These are phyloP conservation scores for Dipus sagitta DNA, from an alignment of 2,797 vertebrate genomes.

Conservation along the genomic window DNA sequence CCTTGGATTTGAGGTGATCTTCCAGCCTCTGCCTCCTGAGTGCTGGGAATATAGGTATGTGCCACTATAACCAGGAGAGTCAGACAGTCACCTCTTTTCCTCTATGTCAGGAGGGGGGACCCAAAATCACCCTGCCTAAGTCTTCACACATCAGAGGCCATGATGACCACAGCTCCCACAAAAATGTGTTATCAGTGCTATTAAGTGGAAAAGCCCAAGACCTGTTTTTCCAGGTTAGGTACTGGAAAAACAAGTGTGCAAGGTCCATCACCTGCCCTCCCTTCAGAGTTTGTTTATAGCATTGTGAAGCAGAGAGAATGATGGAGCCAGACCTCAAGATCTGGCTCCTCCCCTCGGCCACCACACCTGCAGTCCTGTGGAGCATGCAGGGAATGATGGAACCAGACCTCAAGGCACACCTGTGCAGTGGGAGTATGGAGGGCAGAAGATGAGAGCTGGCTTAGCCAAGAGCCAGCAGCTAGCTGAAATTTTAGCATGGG, in stretches of 20 bases:
- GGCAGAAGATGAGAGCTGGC: neutral
- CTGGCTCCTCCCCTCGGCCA: neutral
- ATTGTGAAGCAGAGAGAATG: no score
- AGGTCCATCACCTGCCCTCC: neutral
- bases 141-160: neutral
- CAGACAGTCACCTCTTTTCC: neutral
- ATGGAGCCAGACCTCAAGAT: no score
- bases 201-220: neutral
- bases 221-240: neutral
- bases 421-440: neutral
- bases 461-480: neutral
- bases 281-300: no score
- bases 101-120: neutral
- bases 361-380: rapidly evolving
- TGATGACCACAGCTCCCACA: rapidly evolving
- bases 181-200: neutral
- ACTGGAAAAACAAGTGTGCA: rapidly evolving
- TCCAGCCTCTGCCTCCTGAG: neutral
- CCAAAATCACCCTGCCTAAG: neutral
- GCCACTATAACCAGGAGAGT: neutral
- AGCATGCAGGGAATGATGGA: neutral
- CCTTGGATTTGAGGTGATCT: neutral
- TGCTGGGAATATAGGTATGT: neutral
- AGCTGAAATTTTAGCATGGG: neutral
- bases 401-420: neutral